Evolutionary conservation across 2,888 invertebrate genomes (phyloP).

Genomic region (Dicyrtoma fusca): DNA sequence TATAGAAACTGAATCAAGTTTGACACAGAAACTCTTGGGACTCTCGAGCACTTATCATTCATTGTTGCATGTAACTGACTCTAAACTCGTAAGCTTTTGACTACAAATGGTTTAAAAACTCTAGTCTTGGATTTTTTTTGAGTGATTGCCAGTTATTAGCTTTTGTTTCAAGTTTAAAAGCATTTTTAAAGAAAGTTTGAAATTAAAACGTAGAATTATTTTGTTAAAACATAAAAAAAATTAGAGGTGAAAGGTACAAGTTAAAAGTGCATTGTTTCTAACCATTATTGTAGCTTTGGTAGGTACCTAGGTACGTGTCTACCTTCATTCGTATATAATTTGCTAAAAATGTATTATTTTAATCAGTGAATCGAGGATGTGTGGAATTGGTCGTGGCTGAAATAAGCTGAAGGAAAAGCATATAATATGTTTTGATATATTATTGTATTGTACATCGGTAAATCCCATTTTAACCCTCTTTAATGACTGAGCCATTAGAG

Average conservation of each 20-base stretch:
- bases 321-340: no score
- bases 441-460: no score
- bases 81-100: background rate
- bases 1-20: no score
- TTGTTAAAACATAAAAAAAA: background rate
- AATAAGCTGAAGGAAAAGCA: no score
- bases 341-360: no score
- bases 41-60: background rate
- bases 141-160: background rate
- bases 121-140: background rate
- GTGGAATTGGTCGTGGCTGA: no score
- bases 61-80: constrained; percentile 1
- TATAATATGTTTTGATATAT: no score
- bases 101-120: background rate
- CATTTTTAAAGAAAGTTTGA: background rate
- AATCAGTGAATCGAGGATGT: no score
- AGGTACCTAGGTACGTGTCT: no score
- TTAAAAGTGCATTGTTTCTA: background rate
- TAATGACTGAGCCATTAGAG: no score
- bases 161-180: background rate
- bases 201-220: background rate
- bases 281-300: no score
- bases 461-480: no score
- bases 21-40: background rate
- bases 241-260: background rate